A percentile compares a stretch with the other conserved stretches of the same genome.
These are phyloP conservation scores for Halcyon chelicuti DNA, from an alignment of 2,797 vertebrate species.

Conservation along the genomic window DNA sequence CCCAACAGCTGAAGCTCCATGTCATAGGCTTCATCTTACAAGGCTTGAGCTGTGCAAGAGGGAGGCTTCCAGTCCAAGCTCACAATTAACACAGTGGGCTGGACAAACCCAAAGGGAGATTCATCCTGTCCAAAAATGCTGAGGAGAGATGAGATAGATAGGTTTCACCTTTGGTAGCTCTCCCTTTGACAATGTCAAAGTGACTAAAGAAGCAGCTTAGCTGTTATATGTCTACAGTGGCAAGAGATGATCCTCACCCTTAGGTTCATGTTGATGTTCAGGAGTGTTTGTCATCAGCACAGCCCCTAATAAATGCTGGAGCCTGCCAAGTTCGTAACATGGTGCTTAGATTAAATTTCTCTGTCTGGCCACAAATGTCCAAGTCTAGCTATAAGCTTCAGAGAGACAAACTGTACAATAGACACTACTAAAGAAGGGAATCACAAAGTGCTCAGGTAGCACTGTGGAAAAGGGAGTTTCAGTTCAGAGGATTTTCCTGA, in stretches of 20 bases:
- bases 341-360: constrained; percentile 1
- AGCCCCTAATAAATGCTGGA: neutral
- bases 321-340: neutral
- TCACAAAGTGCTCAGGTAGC: neutral
- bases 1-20: neutral
- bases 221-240: neutral
- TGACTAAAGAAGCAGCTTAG: neutral
- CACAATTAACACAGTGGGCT: neutral
- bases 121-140: neutral
- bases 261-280: neutral
- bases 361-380: neutral
- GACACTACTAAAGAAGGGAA: constrained; percentile 28
- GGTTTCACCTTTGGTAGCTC: neutral
- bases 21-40: neutral
- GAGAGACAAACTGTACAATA: constrained; percentile 18
- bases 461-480: constrained; percentile 22
- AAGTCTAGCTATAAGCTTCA: constrained; percentile 34
- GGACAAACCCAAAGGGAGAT: neutral
- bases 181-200: neutral
- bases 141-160: neutral
- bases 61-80: neutral
- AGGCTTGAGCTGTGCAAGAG: neutral
- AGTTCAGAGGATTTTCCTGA: constrained; percentile 24
- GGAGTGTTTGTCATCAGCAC: neutral
- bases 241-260: neutral